Evolutionary conservation across 2,888 invertebrate genomes (phyloP), one percentile per base, ranked within the genome.

Genomic region (Diploptera punctata): DNA sequence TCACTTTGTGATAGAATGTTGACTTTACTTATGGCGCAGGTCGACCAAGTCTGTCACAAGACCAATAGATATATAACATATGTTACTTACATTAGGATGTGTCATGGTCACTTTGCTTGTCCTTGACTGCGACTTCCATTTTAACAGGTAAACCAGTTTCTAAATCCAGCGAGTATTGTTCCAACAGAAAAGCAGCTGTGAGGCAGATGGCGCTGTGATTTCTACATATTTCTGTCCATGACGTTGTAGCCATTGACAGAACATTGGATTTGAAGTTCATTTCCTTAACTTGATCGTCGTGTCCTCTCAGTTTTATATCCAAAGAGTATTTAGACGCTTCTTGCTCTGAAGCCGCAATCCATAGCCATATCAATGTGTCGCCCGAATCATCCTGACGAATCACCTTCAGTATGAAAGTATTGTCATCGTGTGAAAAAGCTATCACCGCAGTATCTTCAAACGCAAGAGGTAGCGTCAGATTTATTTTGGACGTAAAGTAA

Each of bases 351-450:
- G 72, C 74, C 7, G 72, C 19, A 24, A 72, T 19, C 74, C 74
- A 74, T 18, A 72, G 44, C 74, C 74, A 74, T 33, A 74, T 38
- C 18, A 70, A 38, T 2, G 62, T 62, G 38, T 71, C 74, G 31
- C 60, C 67, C 18, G 33, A 21, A 19, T 31, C 68, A 29, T 52
- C n/a, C 31, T 71, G 71, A 61, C 73, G 19, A 9, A 70, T 47
- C 3, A 78, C 76, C 76, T 81, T 80, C 24, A 82, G 71, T 72
- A 82, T 81, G 76, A 82, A 83, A 21, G 77, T 76, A 47, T 78
- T 76, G n/a, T 76, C 76, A 31, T 78, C 77, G 31, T 72, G 73
- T 31, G 76, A 77, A 24, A 82, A 76, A 78, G 68, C 43, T 31
- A 74, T 16, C 4, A 74, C 38, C 13, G 70, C 76, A n/a, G 74